phyloP scores from a whole-genome alignment of 2,888 invertebrate genomes.

The Sphecodes monilicornis region DNA sequence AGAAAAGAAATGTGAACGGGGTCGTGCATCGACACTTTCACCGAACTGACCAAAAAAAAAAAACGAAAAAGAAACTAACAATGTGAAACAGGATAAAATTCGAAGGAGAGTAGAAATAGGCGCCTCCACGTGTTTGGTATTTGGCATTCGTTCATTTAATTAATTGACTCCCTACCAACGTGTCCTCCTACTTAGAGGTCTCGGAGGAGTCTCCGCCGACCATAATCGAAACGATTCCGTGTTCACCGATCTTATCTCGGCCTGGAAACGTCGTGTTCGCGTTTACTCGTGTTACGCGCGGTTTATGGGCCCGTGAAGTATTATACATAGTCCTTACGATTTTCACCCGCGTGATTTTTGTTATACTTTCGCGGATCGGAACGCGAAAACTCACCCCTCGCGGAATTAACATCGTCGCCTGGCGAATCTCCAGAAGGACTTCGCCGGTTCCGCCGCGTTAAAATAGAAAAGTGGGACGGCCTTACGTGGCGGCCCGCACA shows the following conservation, averaged over 20 bases:
- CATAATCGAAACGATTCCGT: slow-evolving; percentile 25
- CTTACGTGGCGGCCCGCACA: slow-evolving; percentile 63
- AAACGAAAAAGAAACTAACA: background rate
- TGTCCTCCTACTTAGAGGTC: slow-evolving; percentile 15
- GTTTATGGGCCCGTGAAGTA: background rate
- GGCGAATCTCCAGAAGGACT: slow-evolving; percentile 78
- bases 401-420: slow-evolving; percentile 73
- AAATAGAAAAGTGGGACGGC: slow-evolving; percentile 80
- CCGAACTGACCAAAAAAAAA: background rate
- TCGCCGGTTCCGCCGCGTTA: slow-evolving; percentile 73
- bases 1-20: background rate
- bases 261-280: slow-evolving; percentile 19
- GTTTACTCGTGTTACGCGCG: slow-evolving; percentile 6
- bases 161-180: slow-evolving; percentile 13
- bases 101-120: slow-evolving; percentile 38
- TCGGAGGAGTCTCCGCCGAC: slow-evolving; percentile 10
- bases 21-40: background rate
- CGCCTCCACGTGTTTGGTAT: slow-evolving; percentile 44
- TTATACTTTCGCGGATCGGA: slow-evolving; percentile 21
- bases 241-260: slow-evolving; percentile 43
- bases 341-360: slow-evolving; percentile 7
- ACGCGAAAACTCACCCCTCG: slow-evolving; percentile 48
- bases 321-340: slow-evolving; percentile 2
- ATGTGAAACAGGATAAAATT: slow-evolving; percentile 44
- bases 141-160: slow-evolving; percentile 50